phyloP scores from a whole-genome alignment of 1,140 invertebrate species.

The Dendroctonus valens region DNA sequence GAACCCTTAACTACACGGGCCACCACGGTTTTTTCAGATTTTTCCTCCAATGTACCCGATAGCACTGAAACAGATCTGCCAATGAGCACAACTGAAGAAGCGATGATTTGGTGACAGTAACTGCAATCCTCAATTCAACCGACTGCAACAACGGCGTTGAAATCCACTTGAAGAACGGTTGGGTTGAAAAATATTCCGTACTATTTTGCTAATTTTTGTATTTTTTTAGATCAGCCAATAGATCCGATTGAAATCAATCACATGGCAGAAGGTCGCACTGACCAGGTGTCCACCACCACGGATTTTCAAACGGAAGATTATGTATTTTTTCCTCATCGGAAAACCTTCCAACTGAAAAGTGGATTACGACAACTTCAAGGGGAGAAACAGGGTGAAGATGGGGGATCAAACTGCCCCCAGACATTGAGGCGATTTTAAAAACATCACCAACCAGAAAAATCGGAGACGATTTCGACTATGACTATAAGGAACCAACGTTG shows the following conservation, averaged over 20 bases:
- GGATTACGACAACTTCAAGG: conserved; percentile 22
- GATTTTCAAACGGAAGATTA: conserved; percentile 6
- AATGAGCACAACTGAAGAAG: neutral
- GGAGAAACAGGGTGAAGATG: conserved; percentile 34
- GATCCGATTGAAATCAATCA: conserved; percentile 34
- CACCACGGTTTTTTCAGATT: neutral
- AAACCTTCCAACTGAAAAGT: conserved; percentile 13
- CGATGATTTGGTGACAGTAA: conserved; percentile 31
- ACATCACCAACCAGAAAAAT: conserved; percentile 53
- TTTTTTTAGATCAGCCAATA: conserved; percentile 13
- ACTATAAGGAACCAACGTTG: conserved; percentile 65
- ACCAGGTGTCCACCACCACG: conserved; percentile 16
- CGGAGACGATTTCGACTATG: conserved; percentile 59
- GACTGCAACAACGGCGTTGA: conserved; percentile 40
- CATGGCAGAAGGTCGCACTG: conserved; percentile 29
- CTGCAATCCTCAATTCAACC: conserved; percentile 42
- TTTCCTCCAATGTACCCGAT: neutral
- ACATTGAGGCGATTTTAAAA: conserved; percentile 51
- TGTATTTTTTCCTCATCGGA: neutral
- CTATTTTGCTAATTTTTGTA: neutral
- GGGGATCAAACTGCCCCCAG: conserved; percentile 40
- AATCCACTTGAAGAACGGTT: neutral
- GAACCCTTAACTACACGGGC: neutral
- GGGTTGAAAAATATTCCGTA: neutral
- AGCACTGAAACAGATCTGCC: neutral